phyloP scores from a whole-genome alignment of 2,797 vertebrate genomes.

The Merluccius polli region DNA sequence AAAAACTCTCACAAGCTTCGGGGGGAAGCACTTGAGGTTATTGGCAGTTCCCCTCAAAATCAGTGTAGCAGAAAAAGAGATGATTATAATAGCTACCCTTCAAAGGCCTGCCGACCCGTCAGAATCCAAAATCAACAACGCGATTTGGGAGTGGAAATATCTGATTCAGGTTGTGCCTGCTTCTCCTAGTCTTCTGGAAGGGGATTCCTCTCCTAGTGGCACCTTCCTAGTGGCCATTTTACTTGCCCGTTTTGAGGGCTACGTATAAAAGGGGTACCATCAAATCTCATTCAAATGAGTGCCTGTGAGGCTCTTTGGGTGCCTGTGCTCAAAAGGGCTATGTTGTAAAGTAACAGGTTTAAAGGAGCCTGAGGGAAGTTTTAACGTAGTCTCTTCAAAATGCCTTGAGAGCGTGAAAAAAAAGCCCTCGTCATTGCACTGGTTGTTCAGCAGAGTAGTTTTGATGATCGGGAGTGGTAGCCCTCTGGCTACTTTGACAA shows the following conservation, averaged over 20 bases:
- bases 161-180: background rate
- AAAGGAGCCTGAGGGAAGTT: background rate
- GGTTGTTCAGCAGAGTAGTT: background rate
- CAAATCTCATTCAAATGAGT: background rate
- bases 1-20: slow-evolving; percentile 31
- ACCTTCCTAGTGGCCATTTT: background rate
- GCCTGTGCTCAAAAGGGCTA: background rate
- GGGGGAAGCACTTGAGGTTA: slow-evolving; percentile 42
- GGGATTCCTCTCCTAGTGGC: background rate
- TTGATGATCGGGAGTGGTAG: background rate
- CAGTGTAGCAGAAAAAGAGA: slow-evolving; percentile 11
- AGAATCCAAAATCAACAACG: background rate
- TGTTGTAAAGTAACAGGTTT: slow-evolving; percentile 1
- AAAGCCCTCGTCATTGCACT: background rate
- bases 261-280: background rate
- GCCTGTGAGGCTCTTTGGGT: background rate
- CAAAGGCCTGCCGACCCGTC: background rate
- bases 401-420: background rate
- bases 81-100: slow-evolving; percentile 4
- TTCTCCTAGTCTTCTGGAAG: background rate
- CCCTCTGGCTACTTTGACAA: background rate
- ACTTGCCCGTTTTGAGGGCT: background rate
- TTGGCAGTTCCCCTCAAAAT: slow-evolving; percentile 38
- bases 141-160: background rate
- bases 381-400: background rate